Percentiles rank a stretch among this genome's conserved stretches.
Conservation (phyloP, 1,140 invertebrate genomes). For the Meteorus sp. region DNA sequence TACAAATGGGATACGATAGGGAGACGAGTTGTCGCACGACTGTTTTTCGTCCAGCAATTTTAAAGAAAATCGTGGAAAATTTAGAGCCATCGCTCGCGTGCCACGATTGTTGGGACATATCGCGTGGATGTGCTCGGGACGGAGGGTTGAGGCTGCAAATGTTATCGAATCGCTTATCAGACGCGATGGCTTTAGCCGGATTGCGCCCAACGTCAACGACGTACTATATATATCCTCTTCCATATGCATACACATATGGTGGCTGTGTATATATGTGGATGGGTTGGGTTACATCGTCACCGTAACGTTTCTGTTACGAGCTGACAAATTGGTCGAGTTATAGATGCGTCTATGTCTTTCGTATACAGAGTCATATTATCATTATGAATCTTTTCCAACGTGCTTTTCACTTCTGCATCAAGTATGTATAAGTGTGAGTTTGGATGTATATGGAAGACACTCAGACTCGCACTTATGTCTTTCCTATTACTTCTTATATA, state of each 20-base stretch:
- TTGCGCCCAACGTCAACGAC: constrained; percentile 34
- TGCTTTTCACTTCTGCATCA: too few relatives aligned
- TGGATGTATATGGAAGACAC: too few relatives aligned
- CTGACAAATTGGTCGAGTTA: constrained; percentile 53
- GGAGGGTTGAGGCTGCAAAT: constrained; percentile 20
- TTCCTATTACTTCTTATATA: constrained; percentile 23
- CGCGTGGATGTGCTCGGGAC: too few relatives aligned
- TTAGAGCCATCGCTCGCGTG: constrained; percentile 41
- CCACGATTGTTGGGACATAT: background rate
- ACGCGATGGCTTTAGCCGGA: constrained; percentile 55
- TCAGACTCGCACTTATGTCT: too few relatives aligned
- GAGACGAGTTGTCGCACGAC: constrained; percentile 13
- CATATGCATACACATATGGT: constrained; percentile 27
- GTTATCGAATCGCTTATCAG: constrained; percentile 57
- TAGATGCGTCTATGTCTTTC: constrained; percentile 3
- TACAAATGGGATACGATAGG: background rate
- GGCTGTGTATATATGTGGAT: too few relatives aligned
- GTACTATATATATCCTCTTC: constrained; percentile 18
- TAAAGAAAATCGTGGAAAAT: constrained; percentile 57
- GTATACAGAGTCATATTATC: too few relatives aligned
- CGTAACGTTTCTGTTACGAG: constrained; percentile 22
- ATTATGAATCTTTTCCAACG: too few relatives aligned
- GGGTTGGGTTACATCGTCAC: constrained; percentile 18
- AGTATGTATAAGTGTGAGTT: too few relatives aligned
- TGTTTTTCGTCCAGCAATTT: constrained; percentile 39